Evolutionary conservation across 2,888 invertebrate species (phyloP).

Genomic region (Lasioglossum calceatum): DNA sequence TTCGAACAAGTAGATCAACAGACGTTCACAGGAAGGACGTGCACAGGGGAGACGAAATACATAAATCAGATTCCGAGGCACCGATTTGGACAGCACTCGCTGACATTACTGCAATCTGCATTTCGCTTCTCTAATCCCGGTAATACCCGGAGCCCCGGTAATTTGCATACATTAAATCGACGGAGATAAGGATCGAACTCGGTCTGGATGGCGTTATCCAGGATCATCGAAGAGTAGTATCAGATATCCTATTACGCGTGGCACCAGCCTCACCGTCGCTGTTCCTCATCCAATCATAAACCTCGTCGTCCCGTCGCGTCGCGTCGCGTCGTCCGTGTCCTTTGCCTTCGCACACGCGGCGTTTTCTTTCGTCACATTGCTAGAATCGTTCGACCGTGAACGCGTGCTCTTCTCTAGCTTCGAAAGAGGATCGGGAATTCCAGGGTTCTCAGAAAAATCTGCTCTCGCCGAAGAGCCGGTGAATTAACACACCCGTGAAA

Average conservation of each 20-base stretch:
- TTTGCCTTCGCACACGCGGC: constrained; percentile 20
- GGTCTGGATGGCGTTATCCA: constrained; percentile 60
- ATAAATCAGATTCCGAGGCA: constrained; percentile 34
- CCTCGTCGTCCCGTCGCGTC: constrained; percentile 3
- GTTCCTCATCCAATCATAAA: constrained; percentile 48
- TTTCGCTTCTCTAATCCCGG: constrained; percentile 64
- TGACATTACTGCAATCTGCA: constrained; percentile 52
- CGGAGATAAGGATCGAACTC: constrained; percentile 64
- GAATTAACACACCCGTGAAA: neutral
- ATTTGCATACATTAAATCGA: constrained; percentile 69
- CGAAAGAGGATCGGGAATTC: neutral
- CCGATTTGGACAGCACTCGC: constrained; percentile 32
- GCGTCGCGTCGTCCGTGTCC: constrained; percentile 17
- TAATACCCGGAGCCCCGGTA: constrained; percentile 61
- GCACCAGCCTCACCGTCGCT: constrained; percentile 47
- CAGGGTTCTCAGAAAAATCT: neutral
- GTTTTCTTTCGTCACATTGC: constrained; percentile 39
- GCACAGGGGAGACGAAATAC: constrained; percentile 4
- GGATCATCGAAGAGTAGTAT: constrained; percentile 63
- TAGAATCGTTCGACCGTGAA: too few species aligned
- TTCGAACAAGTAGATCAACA: neutral
- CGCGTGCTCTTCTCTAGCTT: neutral
- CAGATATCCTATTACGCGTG: constrained; percentile 66
- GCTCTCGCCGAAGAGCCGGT: neutral
- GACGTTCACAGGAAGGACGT: neutral